These are phyloP conservation scores for Poeciliopsis retropinna DNA, from an alignment of 2,113 vertebrate genomes.

Conservation along the genomic window DNA sequence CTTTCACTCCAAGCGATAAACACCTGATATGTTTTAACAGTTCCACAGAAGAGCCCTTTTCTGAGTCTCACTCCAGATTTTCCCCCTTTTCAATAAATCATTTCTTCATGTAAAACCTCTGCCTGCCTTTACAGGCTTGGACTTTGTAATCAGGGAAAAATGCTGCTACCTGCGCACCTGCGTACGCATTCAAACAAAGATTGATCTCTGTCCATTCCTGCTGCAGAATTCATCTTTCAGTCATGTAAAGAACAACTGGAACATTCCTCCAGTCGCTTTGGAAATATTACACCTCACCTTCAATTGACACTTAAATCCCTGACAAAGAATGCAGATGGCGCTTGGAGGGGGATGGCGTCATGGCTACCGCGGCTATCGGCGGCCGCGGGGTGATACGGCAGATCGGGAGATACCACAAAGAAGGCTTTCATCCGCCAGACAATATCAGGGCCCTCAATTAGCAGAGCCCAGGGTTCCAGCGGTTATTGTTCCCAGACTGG, in stretches of 20 bases:
- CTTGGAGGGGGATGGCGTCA: slow-evolving; percentile 56
- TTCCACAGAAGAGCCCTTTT: background rate
- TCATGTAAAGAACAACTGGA: background rate
- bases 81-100: slow-evolving; percentile 3
- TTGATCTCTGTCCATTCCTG: slow-evolving; percentile 38
- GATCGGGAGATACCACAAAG: slow-evolving; percentile 74
- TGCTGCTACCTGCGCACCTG: slow-evolving; percentile 48
- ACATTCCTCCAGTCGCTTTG: slow-evolving; percentile 11
- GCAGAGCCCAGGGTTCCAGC: slow-evolving; percentile 62
- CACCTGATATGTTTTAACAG: background rate
- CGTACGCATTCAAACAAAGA: slow-evolving; percentile 27
- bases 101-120: slow-evolving; percentile 17
- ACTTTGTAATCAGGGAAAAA: slow-evolving; percentile 41
- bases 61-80: background rate
- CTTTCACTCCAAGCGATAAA: background rate
- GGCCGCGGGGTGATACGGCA: slow-evolving; percentile 62
- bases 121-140: slow-evolving; percentile 56
- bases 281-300: slow-evolving; percentile 56
- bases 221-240: slow-evolving; percentile 8
- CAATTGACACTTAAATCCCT: slow-evolving; percentile 67
- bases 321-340: slow-evolving; percentile 64
- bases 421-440: slow-evolving; percentile 72
- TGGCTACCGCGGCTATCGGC: slow-evolving; percentile 59
- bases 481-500: slow-evolving; percentile 44
- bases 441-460: slow-evolving; percentile 79